phyloP scores from a whole-genome alignment of 2,113 vertebrate species.

The Scomber japonicus region DNA sequence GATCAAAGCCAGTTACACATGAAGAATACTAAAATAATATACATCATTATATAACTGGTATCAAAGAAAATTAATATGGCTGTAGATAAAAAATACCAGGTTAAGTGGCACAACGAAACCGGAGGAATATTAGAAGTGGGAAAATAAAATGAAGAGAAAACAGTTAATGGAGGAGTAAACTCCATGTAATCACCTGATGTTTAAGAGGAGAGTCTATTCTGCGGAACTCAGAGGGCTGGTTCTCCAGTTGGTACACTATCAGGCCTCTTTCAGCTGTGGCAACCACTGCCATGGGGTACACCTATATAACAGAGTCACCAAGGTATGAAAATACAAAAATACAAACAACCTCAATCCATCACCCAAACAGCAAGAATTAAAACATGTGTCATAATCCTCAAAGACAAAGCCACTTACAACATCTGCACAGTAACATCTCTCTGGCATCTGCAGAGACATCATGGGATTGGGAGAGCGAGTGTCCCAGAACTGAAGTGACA shows the following conservation, averaged over 20 bases:
- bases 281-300: constrained; percentile 98
- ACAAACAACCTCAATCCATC: not conserved
- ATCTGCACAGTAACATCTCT: constrained; percentile 98
- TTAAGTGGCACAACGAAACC: not conserved
- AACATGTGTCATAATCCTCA: not conserved
- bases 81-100: not conserved
- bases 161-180: not conserved
- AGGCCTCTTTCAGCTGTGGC: constrained; percentile 96
- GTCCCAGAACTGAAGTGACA: constrained; percentile 93
- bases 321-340: not conserved
- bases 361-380: not conserved
- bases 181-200: constrained; percentile 89
- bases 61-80: not conserved
- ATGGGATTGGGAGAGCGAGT: constrained; percentile 97
- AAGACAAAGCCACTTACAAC: constrained; percentile 87
- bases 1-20: not conserved
- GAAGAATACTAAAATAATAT: not conserved
- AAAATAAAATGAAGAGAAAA: not conserved
- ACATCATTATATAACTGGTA: no score
- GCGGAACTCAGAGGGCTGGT: constrained; percentile 96
- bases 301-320: constrained; percentile 77
- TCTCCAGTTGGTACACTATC: constrained; percentile 98
- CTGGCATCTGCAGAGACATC: constrained; percentile 97
- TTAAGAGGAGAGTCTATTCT: constrained; percentile 98
- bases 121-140: not conserved